Conservation (phyloP, 2,888 invertebrate species). For the Pteria penguin region DNA sequence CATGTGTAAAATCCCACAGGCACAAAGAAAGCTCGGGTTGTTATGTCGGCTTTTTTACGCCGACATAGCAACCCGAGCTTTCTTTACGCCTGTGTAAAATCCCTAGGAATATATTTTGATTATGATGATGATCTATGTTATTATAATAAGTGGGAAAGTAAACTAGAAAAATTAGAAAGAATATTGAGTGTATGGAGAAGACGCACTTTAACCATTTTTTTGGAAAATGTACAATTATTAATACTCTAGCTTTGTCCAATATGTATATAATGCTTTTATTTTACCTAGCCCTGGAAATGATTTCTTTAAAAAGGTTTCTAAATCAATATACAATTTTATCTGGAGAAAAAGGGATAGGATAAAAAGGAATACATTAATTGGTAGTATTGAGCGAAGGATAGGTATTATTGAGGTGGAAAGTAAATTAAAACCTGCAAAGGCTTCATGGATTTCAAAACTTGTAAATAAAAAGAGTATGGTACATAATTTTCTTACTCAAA, state of each 20-base stretch:
- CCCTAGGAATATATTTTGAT: no score
- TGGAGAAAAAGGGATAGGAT: conserved; percentile 7
- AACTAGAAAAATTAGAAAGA: conserved; percentile 2
- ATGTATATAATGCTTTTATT: not conserved
- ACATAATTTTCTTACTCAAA: no score
- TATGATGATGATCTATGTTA: not conserved
- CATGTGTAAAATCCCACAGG: not conserved
- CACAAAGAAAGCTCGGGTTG: no score
- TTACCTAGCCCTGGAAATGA: not conserved
- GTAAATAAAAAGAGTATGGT: no score
- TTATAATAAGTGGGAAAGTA: not conserved
- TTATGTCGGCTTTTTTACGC: no score
- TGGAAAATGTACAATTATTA: not conserved
- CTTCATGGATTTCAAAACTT: not conserved
- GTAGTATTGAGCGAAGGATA: not conserved
- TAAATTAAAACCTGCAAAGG: not conserved
- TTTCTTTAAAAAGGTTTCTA: not conserved
- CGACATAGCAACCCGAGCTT: no score
- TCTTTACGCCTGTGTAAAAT: no score
- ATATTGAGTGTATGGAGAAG: not conserved
- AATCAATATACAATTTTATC: not conserved
- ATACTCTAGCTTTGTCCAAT: not conserved
- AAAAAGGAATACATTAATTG: not conserved
- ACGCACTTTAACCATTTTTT: not conserved
- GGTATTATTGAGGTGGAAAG: not conserved